These are phyloP conservation scores for Sisor rabdophorus DNA, from an alignment of 2,113 vertebrate species.

Conservation along the genomic window DNA sequence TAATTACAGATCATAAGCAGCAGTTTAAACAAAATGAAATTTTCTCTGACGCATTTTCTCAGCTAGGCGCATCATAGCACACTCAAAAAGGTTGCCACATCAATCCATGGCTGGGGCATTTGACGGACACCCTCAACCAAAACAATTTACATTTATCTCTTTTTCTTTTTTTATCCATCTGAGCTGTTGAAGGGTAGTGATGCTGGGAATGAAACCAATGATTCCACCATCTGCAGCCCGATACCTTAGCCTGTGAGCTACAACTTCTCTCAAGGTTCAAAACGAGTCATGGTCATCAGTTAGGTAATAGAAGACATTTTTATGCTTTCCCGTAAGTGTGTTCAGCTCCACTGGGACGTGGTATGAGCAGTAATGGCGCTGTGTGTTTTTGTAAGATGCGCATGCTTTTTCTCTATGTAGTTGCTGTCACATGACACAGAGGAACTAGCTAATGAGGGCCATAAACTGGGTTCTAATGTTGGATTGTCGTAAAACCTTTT, in stretches of 20 bases:
- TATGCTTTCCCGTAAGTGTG: background rate
- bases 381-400: background rate
- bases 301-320: background rate
- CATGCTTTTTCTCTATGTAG: background rate
- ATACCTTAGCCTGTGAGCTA: too few relatives aligned
- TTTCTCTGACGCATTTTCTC: background rate
- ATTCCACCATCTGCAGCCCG: too few relatives aligned
- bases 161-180: too few relatives aligned
- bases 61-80: background rate
- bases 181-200: too few relatives aligned
- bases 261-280: too few relatives aligned
- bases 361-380: too few relatives aligned
- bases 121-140: too few relatives aligned
- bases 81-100: background rate
- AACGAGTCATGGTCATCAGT: background rate
- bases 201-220: too few relatives aligned
- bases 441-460: background rate
- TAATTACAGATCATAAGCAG: slow-evolving; percentile 8
- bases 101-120: background rate
- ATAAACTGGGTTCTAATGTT: background rate
- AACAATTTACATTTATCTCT: too few relatives aligned
- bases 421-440: background rate
- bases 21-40: background rate
- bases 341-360: background rate
- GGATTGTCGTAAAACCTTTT: background rate